Evolutionary conservation across 1,140 invertebrate genomes (phyloP), one percentile per base, ranked within the genome.

Genomic region (Venturia canescens): DNA sequence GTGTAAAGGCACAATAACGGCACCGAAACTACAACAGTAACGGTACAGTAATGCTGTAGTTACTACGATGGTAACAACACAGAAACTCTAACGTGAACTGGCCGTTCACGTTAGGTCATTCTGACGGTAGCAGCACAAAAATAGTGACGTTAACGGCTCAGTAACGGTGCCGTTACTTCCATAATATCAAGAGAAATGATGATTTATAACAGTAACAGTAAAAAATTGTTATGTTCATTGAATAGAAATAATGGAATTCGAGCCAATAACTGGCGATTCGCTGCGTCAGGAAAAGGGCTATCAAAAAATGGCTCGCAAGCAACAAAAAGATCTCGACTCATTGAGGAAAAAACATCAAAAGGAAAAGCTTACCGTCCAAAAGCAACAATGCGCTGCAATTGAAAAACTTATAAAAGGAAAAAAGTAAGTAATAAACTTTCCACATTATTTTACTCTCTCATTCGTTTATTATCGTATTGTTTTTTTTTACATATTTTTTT

Each of bases 381-480:
- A 99, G 90, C 94, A 96, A 29, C 99, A 99, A 88, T 98, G 98
- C 91, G 93, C 95, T n/a, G 96, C 97, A 29, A 96, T 99, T 74
- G 98, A 99, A 90, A 99, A 99, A 91, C 93, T 99, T 80, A 96
- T 98, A 85, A 98, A 98, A 91, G 97, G 96, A 50, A 98, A 98
- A 93, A 97, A 96, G 96, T 97, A 90, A 93, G 94, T 92, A 31
- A 71, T 57, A 4, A 66, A 29, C 21, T 72, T 18, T n/a, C 57
- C 6, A 76, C 21, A 69, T 3, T 29, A 18, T 63, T 4, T 34
- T 29, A 23, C 38, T 44, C 5, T 44, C 13, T 44, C 38, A 44
- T 44, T 44, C 38, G 7, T 44, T 63, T 26, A 27, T 72, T 31
- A 29, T 72, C 9, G 15, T 21, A 23, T 72, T 34, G 38, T 74